Evolutionary conservation across 2,888 invertebrate genomes (phyloP).

Genomic region (Diarsia brunnea): DNA sequence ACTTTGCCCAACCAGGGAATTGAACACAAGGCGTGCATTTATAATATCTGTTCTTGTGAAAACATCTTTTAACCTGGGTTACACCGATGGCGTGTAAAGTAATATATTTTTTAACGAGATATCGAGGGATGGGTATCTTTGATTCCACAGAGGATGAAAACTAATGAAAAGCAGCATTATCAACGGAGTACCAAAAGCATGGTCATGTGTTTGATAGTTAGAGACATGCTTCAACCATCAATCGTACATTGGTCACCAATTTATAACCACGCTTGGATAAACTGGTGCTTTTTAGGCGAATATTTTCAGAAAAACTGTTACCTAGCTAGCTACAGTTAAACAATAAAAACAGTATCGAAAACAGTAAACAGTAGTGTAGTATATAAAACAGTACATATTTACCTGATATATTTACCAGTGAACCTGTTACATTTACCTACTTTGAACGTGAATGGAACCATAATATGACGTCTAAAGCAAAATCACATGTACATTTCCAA

Average conservation of each 20-base stretch:
- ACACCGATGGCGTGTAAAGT: no score
- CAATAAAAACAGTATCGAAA: no score
- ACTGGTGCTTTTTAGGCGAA: background rate
- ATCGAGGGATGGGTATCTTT: no score
- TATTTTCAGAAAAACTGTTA: background rate
- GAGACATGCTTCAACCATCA: no score
- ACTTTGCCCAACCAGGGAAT: background rate
- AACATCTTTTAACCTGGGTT: no score
- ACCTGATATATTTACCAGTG: background rate
- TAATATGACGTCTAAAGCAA: constrained; percentile 4
- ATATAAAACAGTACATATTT: background rate
- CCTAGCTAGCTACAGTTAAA: background rate
- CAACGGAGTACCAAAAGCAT: no score
- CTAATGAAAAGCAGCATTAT: no score
- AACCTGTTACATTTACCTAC: background rate
- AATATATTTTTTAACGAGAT: no score
- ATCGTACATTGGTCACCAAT: background rate
- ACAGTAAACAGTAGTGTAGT: no score
- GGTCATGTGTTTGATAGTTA: no score
- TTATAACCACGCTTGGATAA: background rate
- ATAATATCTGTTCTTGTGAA: background rate
- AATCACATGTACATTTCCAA: constrained; percentile 4
- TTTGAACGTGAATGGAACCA: background rate
- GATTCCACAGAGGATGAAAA: no score
- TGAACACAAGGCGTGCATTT: background rate